Percentiles rank a stretch among this genome's conserved stretches.
phyloP scores from a whole-genome alignment of 2,797 vertebrate species.

The Artibeus jamaicensis region DNA sequence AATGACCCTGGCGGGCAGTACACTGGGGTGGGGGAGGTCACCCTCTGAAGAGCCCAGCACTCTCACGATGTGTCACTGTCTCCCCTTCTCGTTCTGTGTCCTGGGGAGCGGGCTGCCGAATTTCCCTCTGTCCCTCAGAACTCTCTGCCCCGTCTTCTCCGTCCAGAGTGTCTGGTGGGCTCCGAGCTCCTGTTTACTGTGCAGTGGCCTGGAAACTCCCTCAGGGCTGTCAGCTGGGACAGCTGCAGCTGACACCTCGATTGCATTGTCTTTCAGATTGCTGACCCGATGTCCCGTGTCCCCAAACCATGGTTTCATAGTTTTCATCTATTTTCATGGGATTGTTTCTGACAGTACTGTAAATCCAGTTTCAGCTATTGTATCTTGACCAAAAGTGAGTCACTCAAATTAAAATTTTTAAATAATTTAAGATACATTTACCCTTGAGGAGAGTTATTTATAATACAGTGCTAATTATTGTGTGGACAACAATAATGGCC shows the following conservation, averaged over 20 bases:
- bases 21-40: rapidly evolving
- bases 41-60: not conserved
- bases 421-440: constrained; percentile 31
- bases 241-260: not conserved
- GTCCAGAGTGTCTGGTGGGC: too few relatives aligned
- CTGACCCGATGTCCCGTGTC: not conserved
- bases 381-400: not conserved
- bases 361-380: not conserved
- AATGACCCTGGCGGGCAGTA: not conserved
- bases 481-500: not conserved
- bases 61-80: not conserved
- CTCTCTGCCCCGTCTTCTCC: not conserved
- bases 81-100: not conserved
- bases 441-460: not conserved
- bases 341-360: not conserved
- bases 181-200: not conserved
- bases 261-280: not conserved
- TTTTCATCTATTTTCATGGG: not conserved
- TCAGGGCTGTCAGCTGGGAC: not conserved
- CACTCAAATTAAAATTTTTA: not conserved
- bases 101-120: not conserved
- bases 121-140: not conserved
- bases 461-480: not conserved
- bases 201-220: not conserved
- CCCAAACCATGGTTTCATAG: not conserved